Evolutionary conservation across 2,113 vertebrate species (phyloP).

Genomic region (Thalassoma bifasciatum): DNA sequence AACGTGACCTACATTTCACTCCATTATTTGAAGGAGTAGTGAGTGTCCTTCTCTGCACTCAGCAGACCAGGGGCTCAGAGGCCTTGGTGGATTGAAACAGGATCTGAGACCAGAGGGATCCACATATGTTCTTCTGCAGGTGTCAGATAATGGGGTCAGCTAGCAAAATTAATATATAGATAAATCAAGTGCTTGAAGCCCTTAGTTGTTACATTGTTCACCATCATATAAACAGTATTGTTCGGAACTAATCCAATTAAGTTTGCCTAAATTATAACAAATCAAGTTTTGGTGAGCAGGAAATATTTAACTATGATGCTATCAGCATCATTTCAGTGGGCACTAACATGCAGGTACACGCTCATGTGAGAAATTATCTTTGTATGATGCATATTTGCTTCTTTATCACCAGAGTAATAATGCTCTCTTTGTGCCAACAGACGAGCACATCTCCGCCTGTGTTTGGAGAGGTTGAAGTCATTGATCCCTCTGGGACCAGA

Average conservation of each 20-base stretch:
- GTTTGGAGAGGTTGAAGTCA: constrained; percentile 95
- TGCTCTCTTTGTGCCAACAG: no score
- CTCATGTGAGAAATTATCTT: no score
- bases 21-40: constrained; percentile 50
- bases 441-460: constrained; percentile 95
- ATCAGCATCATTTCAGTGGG: constrained; percentile 18
- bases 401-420: constrained; percentile 16
- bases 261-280: not conserved
- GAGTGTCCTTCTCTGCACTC: constrained; percentile 48
- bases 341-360: constrained; percentile 9
- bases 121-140: constrained; percentile 26
- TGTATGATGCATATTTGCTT: not conserved
- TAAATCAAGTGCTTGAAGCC: constrained; percentile 23
- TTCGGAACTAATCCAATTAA: not conserved
- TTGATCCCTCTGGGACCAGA: constrained; percentile 96
- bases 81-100: constrained; percentile 49
- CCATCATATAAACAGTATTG: not conserved
- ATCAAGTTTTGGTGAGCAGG: constrained; percentile 9
- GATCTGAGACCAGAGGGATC: constrained; percentile 42
- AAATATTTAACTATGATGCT: constrained; percentile 17
- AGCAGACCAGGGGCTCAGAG: constrained; percentile 32
- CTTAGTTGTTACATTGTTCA: constrained; percentile 24
- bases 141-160: constrained; percentile 34
- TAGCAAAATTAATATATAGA: constrained; percentile 41
- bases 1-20: constrained; percentile 71